phyloP scores from a whole-genome alignment of 2,113 vertebrate species.

The Mesembrinibis cayennensis region DNA sequence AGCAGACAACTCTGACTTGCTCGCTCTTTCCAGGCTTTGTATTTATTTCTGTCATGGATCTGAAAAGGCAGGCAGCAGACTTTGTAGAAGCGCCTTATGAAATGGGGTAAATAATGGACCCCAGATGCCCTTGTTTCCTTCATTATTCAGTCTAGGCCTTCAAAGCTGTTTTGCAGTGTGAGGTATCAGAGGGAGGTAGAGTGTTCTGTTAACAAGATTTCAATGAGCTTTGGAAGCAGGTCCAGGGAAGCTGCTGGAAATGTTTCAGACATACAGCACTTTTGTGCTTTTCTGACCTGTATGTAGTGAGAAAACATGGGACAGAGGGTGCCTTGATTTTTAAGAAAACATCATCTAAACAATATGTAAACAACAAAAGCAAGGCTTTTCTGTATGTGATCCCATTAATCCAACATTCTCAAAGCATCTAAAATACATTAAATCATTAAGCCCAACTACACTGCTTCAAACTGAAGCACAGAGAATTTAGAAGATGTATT shows the following conservation, averaged over 20 bases:
- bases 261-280: conserved; percentile 35
- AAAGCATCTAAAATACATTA: background rate
- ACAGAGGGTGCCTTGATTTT: conserved; percentile 26
- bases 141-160: conserved; percentile 64
- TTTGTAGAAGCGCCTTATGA: conserved; percentile 57
- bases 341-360: background rate
- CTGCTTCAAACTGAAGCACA: background rate
- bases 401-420: background rate
- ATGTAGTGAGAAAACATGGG: background rate
- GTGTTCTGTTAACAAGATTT: conserved; percentile 62
- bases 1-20: conserved; percentile 55
- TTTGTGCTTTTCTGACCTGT: conserved; percentile 47
- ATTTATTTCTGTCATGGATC: conserved; percentile 65
- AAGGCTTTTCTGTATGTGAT: background rate
- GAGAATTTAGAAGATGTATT: background rate
- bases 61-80: conserved; percentile 65
- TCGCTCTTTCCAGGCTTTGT: conserved; percentile 58
- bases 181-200: conserved; percentile 66
- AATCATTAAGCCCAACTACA: background rate
- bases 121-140: conserved; percentile 64
- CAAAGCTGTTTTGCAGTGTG: conserved; percentile 58
- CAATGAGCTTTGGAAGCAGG: conserved; percentile 64
- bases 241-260: conserved; percentile 63
- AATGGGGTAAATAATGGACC: conserved; percentile 66
- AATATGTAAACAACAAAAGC: background rate